Conservation (phyloP, 2,113 vertebrate genomes). For the Perca flavescens region DNA sequence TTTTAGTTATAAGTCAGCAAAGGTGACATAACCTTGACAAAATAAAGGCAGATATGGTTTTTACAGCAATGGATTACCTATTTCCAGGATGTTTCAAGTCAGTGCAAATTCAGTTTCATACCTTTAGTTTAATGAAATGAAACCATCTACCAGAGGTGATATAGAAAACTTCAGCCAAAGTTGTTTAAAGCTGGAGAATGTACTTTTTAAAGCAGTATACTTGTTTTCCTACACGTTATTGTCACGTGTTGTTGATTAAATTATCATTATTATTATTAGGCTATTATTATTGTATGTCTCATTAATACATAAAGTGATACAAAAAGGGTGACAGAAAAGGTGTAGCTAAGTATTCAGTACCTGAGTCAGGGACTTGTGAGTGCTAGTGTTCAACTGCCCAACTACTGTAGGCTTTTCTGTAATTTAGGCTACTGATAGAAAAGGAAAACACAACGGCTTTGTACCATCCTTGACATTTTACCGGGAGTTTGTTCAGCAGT, state of each 20-base stretch:
- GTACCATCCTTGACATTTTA: conserved; percentile 11
- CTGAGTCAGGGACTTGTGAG: not conserved
- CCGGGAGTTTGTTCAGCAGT: not conserved
- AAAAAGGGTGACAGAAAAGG: too few relatives aligned
- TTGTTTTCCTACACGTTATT: too few relatives aligned
- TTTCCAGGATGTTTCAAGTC: not conserved
- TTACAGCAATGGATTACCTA: conserved; percentile 26
- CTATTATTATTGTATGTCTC: not conserved
- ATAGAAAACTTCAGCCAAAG: not conserved
- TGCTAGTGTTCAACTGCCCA: not conserved
- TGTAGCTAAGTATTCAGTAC: not conserved
- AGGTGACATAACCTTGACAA: not conserved
- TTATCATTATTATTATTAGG: not conserved
- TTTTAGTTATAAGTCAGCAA: not conserved
- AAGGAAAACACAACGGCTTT: not conserved
- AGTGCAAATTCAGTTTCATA: not conserved
- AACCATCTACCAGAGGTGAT: conserved; percentile 1
- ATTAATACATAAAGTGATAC: not conserved
- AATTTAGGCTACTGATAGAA: not conserved
- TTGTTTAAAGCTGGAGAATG: not conserved
- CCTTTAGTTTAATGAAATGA: not conserved
- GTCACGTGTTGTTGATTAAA: fast-evolving
- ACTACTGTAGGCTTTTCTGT: not conserved
- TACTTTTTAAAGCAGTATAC: not conserved
- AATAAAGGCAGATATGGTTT: not conserved